Percentiles rank a stretch among this genome's conserved stretches.
Conservation (phyloP, 1,140 invertebrate species). For the Leptestheria dahalacensis region DNA sequence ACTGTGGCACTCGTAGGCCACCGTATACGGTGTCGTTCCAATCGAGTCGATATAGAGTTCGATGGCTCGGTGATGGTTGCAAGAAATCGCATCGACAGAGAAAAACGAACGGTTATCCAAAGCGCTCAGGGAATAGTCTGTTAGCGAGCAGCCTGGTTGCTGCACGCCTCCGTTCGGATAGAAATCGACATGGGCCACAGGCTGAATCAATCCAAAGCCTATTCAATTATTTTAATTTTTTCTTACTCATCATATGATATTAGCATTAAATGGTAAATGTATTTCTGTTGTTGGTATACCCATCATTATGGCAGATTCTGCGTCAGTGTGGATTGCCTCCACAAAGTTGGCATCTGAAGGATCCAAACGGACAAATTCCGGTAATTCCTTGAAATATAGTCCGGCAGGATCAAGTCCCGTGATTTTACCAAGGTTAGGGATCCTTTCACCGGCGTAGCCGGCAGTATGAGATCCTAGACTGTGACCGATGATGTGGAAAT, state of each 20-base stretch:
- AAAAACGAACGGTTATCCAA: slow-evolving; percentile 54
- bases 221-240: slow-evolving; percentile 29
- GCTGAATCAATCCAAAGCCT: slow-evolving; percentile 32
- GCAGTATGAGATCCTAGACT: slow-evolving; percentile 32
- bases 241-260: too few relatives aligned
- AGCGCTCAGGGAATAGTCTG: slow-evolving; percentile 49
- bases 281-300: too few relatives aligned
- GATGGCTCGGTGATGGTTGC: slow-evolving; percentile 73
- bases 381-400: slow-evolving; percentile 22
- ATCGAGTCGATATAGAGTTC: slow-evolving; percentile 67
- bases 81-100: slow-evolving; percentile 59
- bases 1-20: slow-evolving; percentile 58
- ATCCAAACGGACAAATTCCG: slow-evolving; percentile 25
- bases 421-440: slow-evolving; percentile 28
- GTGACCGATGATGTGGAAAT: slow-evolving; percentile 31
- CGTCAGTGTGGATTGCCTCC: slow-evolving; percentile 25
- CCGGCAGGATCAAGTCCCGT: slow-evolving; percentile 26
- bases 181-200: slow-evolving; percentile 80
- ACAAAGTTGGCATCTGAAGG: slow-evolving; percentile 25
- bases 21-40: slow-evolving; percentile 58
- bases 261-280: too few relatives aligned
- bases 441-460: slow-evolving; percentile 27
- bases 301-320: not conserved
- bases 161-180: slow-evolving; percentile 71
- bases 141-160: slow-evolving; percentile 64